Base-by-base conservation (phyloP, 2,888 invertebrate species). In the Diploptera punctata region DNA sequence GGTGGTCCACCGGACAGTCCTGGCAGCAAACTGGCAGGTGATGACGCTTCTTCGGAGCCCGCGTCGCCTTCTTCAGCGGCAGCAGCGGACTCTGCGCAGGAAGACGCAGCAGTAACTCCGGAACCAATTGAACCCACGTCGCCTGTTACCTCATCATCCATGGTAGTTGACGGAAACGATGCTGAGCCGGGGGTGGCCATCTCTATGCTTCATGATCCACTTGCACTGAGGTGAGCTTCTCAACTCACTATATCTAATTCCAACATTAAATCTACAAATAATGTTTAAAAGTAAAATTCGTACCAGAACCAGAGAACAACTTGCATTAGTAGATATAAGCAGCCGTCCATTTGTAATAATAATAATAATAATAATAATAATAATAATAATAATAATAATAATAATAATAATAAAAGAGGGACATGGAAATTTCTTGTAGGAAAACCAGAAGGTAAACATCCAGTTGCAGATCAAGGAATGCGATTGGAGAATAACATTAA, bases 1-100 rank as follows among this genome's bases (percentile, higher is more conserved):
- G 80, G 67, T 82, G 81, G 78, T 82, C 82, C 78, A 87, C 85
- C 81, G 87, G 87, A 82, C 87, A 87, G 81, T 87, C 87, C 84
- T 81, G 77, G 77, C 65, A 73, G 84, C 71, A 83, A 83, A 74
- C 75, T 82, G 68, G 84, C 83, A 67, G 84, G 82, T 38, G 84
- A 84, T 76, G 84, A 84, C 67, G 83, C 83, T 72, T 81, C 81
- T 10, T 73, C 75, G 24, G 67, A 38, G 61, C 47, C 70, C 33
- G 49, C 67, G 61, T 70, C 70, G 49, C 70, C 70, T 67, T 43
- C 54, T 38, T 67, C 67, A 43, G 61, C 24, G 33, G 19, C 47
- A 47, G 67, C 80, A 81, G 44, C 47, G n/a, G 65, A 65, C n/a
- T 65, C 65, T 3, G 44, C 65, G 19, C 65, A 65, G 65, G 65